Evolutionary conservation across 35 echinoderm and acorn worm species (phyloP).

Genomic region (Lytechinus variegatus): DNA sequence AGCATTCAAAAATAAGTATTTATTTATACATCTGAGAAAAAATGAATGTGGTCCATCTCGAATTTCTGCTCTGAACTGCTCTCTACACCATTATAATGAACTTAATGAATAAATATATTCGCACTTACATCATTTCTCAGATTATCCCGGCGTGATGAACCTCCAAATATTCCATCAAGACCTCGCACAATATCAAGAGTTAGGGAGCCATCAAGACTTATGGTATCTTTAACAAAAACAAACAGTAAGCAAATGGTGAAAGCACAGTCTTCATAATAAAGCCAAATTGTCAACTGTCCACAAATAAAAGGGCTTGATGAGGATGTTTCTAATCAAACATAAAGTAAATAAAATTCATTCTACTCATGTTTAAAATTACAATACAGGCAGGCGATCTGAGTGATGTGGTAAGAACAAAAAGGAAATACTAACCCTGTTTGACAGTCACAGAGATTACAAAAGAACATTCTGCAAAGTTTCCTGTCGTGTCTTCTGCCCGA

Average conservation of each 20-base stretch:
- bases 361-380: too few relatives aligned
- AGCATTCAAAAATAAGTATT: too few relatives aligned
- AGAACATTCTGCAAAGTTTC: not conserved
- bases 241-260: slow-evolving; percentile 7
- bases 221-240: slow-evolving; percentile 9
- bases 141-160: slow-evolving; percentile 1
- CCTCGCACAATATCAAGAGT: slow-evolving; percentile 24
- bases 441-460: slow-evolving; percentile 9
- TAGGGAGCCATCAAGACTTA: not conserved
- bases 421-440: not conserved
- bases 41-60: too few relatives aligned
- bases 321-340: too few relatives aligned
- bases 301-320: not conserved
- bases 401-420: not conserved
- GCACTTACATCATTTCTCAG: slow-evolving; percentile 37
- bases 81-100: too few relatives aligned
- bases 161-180: slow-evolving; percentile 1
- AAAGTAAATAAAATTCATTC: too few relatives aligned
- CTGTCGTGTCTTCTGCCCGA: not conserved
- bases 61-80: too few relatives aligned
- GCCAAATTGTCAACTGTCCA: not conserved
- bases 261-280: not conserved
- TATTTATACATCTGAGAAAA: too few relatives aligned
- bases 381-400: too few relatives aligned
- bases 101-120: too few relatives aligned